These are phyloP conservation scores for Urocitellus parryii DNA, from an alignment of 2,113 vertebrate genomes.

Conservation along the genomic window DNA sequence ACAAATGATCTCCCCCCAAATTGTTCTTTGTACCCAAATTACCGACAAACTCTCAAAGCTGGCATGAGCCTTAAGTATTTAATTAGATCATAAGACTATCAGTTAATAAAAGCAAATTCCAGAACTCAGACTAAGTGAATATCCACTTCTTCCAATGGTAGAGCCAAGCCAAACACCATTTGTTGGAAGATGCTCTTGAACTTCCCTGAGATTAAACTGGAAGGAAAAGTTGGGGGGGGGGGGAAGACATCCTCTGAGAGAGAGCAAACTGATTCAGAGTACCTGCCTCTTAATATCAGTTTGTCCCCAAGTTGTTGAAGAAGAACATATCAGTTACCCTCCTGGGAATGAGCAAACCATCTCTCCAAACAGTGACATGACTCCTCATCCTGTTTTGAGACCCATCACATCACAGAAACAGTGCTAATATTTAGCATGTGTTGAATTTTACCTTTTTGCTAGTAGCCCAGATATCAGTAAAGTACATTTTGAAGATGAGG, in stretches of 20 bases:
- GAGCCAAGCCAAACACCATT: background rate
- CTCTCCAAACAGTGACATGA: background rate
- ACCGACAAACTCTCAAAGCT: background rate
- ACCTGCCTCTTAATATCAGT: background rate
- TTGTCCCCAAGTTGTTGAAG: background rate
- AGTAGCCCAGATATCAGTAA: background rate
- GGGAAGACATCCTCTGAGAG: background rate
- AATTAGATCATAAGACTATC: background rate
- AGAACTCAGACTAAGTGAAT: background rate
- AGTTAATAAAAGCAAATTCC: background rate
- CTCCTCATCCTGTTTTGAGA: background rate
- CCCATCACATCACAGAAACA: background rate
- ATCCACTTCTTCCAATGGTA: background rate
- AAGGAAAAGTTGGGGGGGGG: background rate
- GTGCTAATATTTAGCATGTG: background rate
- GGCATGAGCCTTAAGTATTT: background rate
- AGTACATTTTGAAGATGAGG: background rate
- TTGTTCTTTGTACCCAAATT: background rate
- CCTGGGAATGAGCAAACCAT: background rate
- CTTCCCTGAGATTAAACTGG: background rate
- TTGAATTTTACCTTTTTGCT: background rate
- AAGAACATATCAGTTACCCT: background rate
- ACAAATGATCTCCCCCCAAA: background rate
- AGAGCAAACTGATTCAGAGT: background rate
- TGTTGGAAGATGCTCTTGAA: background rate